A percentile compares a stretch with the other conserved stretches of the same genome.
Evolutionary conservation across 2,797 vertebrate species (phyloP).

Genomic region (Sandelia bainsii): DNA sequence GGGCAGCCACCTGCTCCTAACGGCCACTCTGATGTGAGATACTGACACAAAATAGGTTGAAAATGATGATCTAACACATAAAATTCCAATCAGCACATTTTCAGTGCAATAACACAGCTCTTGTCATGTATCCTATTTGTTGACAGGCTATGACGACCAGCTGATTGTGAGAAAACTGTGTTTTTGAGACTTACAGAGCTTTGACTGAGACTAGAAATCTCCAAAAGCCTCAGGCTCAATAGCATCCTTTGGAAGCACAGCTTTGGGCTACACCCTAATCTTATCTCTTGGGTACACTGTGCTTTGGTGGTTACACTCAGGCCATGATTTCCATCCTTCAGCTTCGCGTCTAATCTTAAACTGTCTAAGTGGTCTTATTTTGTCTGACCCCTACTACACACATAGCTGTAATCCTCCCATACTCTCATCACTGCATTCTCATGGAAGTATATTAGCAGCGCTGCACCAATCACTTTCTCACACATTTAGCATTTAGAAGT

Average conservation of each 20-base stretch:
- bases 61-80: conserved; percentile 62
- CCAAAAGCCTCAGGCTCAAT: conserved; percentile 55
- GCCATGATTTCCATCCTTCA: conserved; percentile 52
- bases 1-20: conserved; percentile 80
- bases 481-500: conserved; percentile 72
- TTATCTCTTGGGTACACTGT: conserved; percentile 67
- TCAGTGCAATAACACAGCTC: conserved; percentile 24
- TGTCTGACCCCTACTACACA: conserved; percentile 50
- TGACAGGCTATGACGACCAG: conserved; percentile 26
- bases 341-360: conserved; percentile 63
- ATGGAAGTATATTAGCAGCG: conserved; percentile 33
- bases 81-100: conserved; percentile 54
- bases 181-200: conserved; percentile 44
- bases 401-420: conserved; percentile 28
- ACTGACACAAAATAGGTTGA: conserved; percentile 64
- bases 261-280: conserved; percentile 71
- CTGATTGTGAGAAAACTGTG: conserved; percentile 46
- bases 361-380: conserved; percentile 57
- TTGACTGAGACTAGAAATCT: conserved; percentile 50
- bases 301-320: conserved; percentile 69
- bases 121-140: conserved; percentile 37
- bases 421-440: conserved; percentile 26
- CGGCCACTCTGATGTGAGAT: conserved; percentile 61
- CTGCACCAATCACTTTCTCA: conserved; percentile 47
- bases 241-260: conserved; percentile 53